These are phyloP conservation scores for Dioctria linearis DNA, from an alignment of 2,888 invertebrate genomes.

Conservation along the genomic window DNA sequence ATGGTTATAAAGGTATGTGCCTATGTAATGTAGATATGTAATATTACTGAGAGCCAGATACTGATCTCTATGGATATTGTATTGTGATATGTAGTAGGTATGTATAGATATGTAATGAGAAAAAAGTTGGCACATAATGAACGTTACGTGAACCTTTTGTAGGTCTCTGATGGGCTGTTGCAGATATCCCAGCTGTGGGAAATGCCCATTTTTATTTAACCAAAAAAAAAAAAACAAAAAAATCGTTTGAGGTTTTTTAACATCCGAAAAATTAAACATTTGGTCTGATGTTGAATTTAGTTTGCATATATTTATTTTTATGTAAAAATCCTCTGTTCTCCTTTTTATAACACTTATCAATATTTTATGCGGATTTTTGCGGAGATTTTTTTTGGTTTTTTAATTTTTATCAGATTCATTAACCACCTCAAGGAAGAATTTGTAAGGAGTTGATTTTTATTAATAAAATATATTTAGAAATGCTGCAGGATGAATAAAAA, in stretches of 20 bases:
- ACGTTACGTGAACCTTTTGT: constrained; percentile 22
- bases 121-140: constrained; percentile 26
- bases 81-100: constrained; percentile 13
- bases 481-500: not conserved
- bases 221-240: constrained; percentile 19
- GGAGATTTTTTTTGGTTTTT: not conserved
- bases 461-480: not conserved
- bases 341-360: constrained; percentile 19
- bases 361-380: not conserved
- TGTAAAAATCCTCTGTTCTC: not conserved
- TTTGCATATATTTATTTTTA: not conserved
- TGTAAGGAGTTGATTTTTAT: not conserved
- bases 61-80: constrained; percentile 14
- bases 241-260: constrained; percentile 17
- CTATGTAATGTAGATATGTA: too few species aligned
- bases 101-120: too few species aligned
- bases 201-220: constrained; percentile 27
- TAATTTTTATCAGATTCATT: constrained; percentile 6
- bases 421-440: constrained; percentile 6
- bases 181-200: constrained; percentile 35
- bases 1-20: not conserved
- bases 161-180: constrained; percentile 35
- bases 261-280: constrained; percentile 1
- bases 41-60: too few species aligned
- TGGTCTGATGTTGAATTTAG: not conserved